Base-by-base conservation (phyloP, 2,797 vertebrate genomes). In the Pangasius djambal region DNA sequence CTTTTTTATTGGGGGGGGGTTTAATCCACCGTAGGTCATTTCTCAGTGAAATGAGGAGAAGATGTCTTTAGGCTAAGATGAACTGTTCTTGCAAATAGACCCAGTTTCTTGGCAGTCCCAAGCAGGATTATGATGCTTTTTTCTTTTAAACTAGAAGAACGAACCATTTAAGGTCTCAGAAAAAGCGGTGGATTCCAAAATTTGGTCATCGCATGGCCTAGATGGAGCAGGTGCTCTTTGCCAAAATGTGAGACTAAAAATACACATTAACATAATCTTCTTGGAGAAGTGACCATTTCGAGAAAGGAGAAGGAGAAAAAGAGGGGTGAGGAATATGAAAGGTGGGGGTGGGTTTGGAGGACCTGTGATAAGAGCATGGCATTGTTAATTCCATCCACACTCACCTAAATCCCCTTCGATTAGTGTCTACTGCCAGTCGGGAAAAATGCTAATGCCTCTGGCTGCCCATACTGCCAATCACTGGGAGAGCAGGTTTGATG, bases 361-460 rank as follows among this genome's bases (percentile, higher is more conserved):
- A 69, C n/a, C 15, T 65, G 44, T 50, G 74, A 88, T 50, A 87
- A 63, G 88, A 87, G 91, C 59, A 28, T 86, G 78, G 90, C 79
- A 85, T 88, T 95, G 92, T 92, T 91, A 90, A 95, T 95, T 95
- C 94, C 89, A 90, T 90, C 77, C 95, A 94, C 94, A 93, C n/a
- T 77, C 57, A 88, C 91, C 63, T 91, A 91, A 86, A 92, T 92
- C 90, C 92, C 88, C 92, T 92, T 94, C 93, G 90, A 94, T 95
- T 93, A 93, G 92, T 89, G 90, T 93, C 93, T 93, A 88, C 86
- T 91, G 93, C 92, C 94, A 94, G 93, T 93, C 94, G 91, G 93
- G 93, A 94, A 91, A 96, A 95, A 96, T 96, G 96, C 94, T 95
- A 95, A 96, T 95, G 91, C 86, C 89, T 90, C 91, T 37, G 37